A percentile compares a stretch with the other conserved stretches of the same genome.
Evolutionary conservation across 2,113 vertebrate genomes (phyloP).

Genomic region (Spermophilus dauricus): DNA sequence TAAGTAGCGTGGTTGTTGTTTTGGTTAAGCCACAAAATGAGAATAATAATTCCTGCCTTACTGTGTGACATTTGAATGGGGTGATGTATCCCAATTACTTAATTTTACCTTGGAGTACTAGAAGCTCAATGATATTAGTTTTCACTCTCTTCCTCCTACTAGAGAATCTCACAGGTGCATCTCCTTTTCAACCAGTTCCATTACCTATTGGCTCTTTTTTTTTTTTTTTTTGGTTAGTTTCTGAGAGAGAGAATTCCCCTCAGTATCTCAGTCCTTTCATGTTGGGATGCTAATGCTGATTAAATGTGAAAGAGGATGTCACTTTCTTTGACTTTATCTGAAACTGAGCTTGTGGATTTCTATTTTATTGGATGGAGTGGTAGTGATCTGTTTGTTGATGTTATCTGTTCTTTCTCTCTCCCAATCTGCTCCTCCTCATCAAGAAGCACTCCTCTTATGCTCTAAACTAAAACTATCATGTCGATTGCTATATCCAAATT

Average conservation of each 20-base stretch:
- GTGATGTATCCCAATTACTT: not conserved
- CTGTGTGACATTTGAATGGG: not conserved
- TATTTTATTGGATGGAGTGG: not conserved
- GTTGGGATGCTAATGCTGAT: not conserved
- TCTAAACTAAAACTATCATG: not conserved
- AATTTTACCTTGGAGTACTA: not conserved
- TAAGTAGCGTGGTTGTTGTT: not conserved
- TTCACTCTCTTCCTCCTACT: not conserved
- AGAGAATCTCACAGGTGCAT: not conserved
- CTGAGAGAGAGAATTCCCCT: not conserved
- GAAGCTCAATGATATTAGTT: not conserved
- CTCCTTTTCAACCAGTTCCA: not conserved
- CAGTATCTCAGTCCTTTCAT: not conserved
- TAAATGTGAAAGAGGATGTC: not conserved
- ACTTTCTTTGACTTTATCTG: not conserved
- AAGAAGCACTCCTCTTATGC: not conserved
- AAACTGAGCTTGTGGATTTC: not conserved
- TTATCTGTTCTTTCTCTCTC: not conserved
- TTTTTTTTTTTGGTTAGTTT: not conserved
- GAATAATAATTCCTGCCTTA: not conserved
- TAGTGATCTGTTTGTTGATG: not conserved
- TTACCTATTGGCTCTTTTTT: not conserved
- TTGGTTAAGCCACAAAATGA: not conserved
- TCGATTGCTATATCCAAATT: slow-evolving; percentile 14
- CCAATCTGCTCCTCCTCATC: not conserved